A percentile compares a stretch with the other conserved stretches of the same genome.
phyloP scores from a whole-genome alignment of 2,888 invertebrate genomes.

The Drosophila imparisetae region DNA sequence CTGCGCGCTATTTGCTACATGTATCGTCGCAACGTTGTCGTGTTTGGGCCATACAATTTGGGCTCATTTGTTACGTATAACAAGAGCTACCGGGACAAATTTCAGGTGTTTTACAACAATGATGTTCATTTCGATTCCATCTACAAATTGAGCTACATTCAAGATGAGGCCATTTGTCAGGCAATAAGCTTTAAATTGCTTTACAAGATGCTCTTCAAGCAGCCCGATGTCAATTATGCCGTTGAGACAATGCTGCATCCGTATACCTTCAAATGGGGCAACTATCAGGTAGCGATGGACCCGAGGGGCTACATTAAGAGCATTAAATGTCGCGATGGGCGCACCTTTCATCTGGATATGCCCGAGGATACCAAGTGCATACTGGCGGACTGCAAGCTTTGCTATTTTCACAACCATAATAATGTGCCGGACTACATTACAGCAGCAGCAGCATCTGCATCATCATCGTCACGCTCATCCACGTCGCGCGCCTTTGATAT shows the following conservation, averaged over 20 bases:
- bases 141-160: slow-evolving; percentile 90
- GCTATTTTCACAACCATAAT: slow-evolving; percentile 82
- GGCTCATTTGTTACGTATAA: slow-evolving; percentile 83
- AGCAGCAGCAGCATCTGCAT: neutral
- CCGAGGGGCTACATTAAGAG: slow-evolving; percentile 75
- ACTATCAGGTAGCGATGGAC: slow-evolving; percentile 64
- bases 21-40: slow-evolving; percentile 89
- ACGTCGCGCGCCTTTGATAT: neutral
- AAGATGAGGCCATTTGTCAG: slow-evolving; percentile 92
- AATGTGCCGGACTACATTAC: neutral
- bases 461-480: neutral
- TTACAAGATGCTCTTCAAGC: slow-evolving; percentile 92
- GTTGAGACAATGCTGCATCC: slow-evolving; percentile 91
- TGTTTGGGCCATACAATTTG: slow-evolving; percentile 87
- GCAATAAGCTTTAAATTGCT: slow-evolving; percentile 93
- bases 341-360: slow-evolving; percentile 85
- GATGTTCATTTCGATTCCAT: slow-evolving; percentile 94
- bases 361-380: slow-evolving; percentile 83
- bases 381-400: slow-evolving; percentile 81
- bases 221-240: slow-evolving; percentile 90
- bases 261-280: slow-evolving; percentile 72
- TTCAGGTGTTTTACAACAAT: slow-evolving; percentile 86
- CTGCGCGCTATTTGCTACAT: slow-evolving; percentile 89
- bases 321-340: slow-evolving; percentile 84
- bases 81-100: slow-evolving; percentile 69